Base-by-base conservation (phyloP, 2,888 invertebrate genomes). In the Hypomecis punctinalis region DNA sequence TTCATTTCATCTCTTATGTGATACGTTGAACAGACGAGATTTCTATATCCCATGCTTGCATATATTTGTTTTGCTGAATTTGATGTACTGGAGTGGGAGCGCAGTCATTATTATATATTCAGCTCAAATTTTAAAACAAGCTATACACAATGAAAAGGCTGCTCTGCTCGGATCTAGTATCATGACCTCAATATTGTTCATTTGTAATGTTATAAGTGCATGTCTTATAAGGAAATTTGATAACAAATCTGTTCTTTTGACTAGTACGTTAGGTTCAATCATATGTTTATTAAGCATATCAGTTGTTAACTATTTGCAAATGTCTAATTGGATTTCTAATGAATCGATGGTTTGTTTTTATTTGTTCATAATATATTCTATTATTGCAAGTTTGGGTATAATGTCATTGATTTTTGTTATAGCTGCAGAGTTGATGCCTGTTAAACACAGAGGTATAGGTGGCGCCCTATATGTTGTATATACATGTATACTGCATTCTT, bases 381-480 rank as follows among this genome's bases (percentile, higher is more conserved):
- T 45, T 3, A 46, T 40, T 48, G 23, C 23, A 7, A 47, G 65
- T 56, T 54, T 68, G 10, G 71, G 71, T 4, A 39, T 67, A 5
- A 40, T 51, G 7, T 8, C 57, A 0, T 37, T 68, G 0, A 62
- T 67, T 5, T 70, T 63, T 37, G 49, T 39, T 4, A 57, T 70
- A 23, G 47, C 67, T 5, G 67, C 68, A 8, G 67, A 68, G 35
- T 23, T 72, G 8, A 72, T 72, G 67, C 71, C 71, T 1, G 71
- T 72, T 0, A 70, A 66, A 33, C 66, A 70, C 36, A 65, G 68
- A 49, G 62, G 65, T 7, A 46, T 68, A 6, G 71, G 71, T 0
- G 71, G 71, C 37, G 63, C 57, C 0, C 23, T 66, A 35, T 67
- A 55, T 23, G 47, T 72, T 23, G 45, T 68, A 9, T 57, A 9